phyloP scores from a whole-genome alignment of 2,113 vertebrate genomes.

The Herpetotheres cachinnans region DNA sequence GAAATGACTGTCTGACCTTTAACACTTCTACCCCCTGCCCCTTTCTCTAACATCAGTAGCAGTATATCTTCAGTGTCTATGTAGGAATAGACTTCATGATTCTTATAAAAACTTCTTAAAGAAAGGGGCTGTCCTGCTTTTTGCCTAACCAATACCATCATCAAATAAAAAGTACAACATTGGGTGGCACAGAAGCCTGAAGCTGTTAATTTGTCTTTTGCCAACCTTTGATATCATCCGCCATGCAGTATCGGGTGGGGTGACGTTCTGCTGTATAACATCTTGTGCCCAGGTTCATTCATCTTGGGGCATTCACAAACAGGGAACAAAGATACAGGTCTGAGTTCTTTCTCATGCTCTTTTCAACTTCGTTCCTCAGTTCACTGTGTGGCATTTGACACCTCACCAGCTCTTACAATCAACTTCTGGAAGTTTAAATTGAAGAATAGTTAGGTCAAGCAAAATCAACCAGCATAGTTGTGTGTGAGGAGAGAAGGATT shows the following conservation, averaged over 20 bases:
- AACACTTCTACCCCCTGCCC: background rate
- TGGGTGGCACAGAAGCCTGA: background rate
- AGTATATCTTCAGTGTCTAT: background rate
- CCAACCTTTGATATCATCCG: constrained; percentile 30
- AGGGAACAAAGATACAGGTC: background rate
- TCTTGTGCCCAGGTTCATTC: background rate
- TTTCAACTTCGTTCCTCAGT: background rate
- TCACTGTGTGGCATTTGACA: background rate
- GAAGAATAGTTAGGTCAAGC: background rate
- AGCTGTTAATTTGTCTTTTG: background rate
- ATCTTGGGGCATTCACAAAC: background rate
- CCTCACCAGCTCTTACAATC: background rate
- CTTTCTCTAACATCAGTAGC: background rate
- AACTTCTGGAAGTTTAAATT: background rate
- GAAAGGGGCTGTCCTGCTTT: background rate
- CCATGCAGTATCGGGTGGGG: background rate
- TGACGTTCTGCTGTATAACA: background rate
- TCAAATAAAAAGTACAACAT: background rate
- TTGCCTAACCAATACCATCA: background rate
- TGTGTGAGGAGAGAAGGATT: background rate
- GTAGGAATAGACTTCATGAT: background rate
- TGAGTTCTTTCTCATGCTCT: background rate
- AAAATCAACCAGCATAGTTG: background rate
- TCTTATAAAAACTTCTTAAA: background rate
- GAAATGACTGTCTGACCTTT: background rate